Base-by-base conservation (phyloP, 2,113 vertebrate genomes). In the Bambusicola thoracicus region DNA sequence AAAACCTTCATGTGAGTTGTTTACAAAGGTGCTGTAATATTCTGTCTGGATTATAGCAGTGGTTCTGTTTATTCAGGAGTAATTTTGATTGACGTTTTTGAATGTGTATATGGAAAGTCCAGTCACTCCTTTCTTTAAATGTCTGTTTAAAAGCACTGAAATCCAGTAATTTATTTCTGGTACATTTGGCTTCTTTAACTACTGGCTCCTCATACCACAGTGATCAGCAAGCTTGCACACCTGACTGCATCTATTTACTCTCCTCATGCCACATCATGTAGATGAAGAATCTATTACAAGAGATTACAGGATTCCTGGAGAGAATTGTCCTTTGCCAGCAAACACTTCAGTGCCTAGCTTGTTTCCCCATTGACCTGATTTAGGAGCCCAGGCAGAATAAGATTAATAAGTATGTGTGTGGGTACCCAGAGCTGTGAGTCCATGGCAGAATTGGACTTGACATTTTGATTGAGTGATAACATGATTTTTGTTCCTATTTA, bases 311-410 rank as follows among this genome's bases (percentile, higher is more conserved):
- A 36, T 85, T 94, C 27, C 19, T 4, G 0, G 34, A 40, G 36
- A 53, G 34, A 76, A 5, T 21, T 22, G 24, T 10, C 32, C n/a
- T 93, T 30, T 2, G 1, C 30, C 38, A 66, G 11, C 0, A 0
- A 32, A 7, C 29, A 10, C 20, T 53, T 66, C 30, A 40, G 6
- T 63, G 30, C 51, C 14, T 36, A n/a, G 19, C 18, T 83, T 65
- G 16, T 1, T 61, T 70, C 17, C 34, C 7, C 13, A 16, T 68
- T 75, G 32, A 81, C 24, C 38, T 79, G 8, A 32, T 75, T 65
- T 25, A 56, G 63, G 59, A 94, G 29, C 43, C 20, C 4, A 3
- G 21, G 29, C 53, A 56, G 55, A 56, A 56, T 32, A 56, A 32
- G 17, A 56, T 56, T 19, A 56, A 3, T 78, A 75, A 78, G 32